Evolutionary conservation across 2,888 invertebrate genomes (phyloP).

Genomic region (Sycophila texana): DNA sequence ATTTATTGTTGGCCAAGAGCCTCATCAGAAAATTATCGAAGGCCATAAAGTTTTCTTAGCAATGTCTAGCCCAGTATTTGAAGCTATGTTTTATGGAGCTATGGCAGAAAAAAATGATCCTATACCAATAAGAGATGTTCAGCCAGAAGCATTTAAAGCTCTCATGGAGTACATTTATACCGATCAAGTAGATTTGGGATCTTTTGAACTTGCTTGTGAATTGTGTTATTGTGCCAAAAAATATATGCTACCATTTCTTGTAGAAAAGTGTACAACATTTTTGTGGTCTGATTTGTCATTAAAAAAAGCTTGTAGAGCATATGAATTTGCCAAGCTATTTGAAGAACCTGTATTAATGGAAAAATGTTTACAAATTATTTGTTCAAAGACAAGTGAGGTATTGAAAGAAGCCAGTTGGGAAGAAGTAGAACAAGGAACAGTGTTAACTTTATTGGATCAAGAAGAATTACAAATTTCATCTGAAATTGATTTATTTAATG

Average conservation of each 20-base stretch:
- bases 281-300: conserved; percentile 88
- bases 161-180: conserved; percentile 90
- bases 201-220: conserved; percentile 91
- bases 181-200: conserved; percentile 84
- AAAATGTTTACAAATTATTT: conserved; percentile 89
- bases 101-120: conserved; percentile 87
- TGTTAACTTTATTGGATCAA: conserved; percentile 85
- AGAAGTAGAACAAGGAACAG: conserved; percentile 85
- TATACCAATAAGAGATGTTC: conserved; percentile 88
- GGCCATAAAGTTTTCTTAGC: conserved; percentile 89
- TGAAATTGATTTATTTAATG: conserved; percentile 87
- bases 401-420: conserved; percentile 86
- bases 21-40: conserved; percentile 84
- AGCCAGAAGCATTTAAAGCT: conserved; percentile 90
- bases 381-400: conserved; percentile 85
- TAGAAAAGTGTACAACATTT: conserved; percentile 88
- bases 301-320: conserved; percentile 89
- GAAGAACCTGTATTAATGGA: conserved; percentile 89
- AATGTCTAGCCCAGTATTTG: conserved; percentile 92
- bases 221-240: conserved; percentile 92
- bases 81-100: conserved; percentile 89
- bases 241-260: conserved; percentile 89
- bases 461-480: conserved; percentile 85
- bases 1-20: conserved; percentile 86
- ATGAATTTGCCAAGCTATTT: conserved; percentile 90